These are phyloP conservation scores for Tragelaphus scriptus DNA, from an alignment of 2,113 vertebrate species.

Conservation along the genomic window DNA sequence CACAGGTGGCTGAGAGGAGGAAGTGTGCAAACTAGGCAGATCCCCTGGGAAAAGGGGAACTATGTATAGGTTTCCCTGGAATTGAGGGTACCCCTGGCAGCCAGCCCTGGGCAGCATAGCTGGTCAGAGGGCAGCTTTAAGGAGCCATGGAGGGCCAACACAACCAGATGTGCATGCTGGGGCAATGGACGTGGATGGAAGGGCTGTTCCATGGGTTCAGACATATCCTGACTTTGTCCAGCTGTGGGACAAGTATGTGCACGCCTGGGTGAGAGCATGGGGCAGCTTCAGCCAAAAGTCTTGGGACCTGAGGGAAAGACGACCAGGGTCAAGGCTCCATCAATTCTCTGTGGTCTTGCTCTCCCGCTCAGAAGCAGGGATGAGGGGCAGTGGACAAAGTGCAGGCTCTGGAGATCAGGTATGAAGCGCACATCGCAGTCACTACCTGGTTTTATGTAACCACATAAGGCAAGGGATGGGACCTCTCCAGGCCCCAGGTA, in stretches of 20 bases:
- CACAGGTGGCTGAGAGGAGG: neutral
- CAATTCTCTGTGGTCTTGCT: neutral
- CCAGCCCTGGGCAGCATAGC: neutral
- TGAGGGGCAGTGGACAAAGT: neutral
- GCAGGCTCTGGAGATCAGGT: neutral
- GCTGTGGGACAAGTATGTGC: neutral
- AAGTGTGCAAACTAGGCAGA: neutral
- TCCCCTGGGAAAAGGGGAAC: neutral
- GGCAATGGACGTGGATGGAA: neutral
- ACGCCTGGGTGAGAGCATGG: rapidly evolving
- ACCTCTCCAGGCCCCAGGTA: neutral
- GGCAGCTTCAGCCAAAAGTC: too few relatives aligned
- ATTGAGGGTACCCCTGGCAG: too few relatives aligned
- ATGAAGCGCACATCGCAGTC: neutral
- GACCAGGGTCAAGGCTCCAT: neutral
- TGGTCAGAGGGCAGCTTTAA: neutral
- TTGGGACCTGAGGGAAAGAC: neutral
- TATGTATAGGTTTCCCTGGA: neutral
- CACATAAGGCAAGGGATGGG: neutral
- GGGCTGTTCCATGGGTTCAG: too few relatives aligned
- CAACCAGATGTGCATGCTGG: neutral
- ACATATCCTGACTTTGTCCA: neutral
- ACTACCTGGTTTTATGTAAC: too few relatives aligned
- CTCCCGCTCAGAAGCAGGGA: neutral
- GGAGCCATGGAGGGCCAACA: neutral